These are phyloP conservation scores for Colistium nudipinnis DNA, from an alignment of 2,113 vertebrate species.

Conservation along the genomic window DNA sequence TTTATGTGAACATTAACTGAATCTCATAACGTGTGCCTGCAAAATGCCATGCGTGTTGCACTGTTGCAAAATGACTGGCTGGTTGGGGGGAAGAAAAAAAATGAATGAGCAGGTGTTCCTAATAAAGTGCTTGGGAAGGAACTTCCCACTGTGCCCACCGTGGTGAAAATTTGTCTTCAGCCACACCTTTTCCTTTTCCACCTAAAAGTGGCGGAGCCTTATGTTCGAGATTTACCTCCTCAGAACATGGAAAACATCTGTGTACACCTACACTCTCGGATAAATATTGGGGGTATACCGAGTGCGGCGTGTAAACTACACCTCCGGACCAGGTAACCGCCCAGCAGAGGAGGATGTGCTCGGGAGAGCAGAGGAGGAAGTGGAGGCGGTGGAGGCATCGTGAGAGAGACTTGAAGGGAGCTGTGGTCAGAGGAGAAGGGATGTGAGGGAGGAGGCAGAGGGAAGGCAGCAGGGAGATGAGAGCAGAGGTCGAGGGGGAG, in stretches of 20 bases:
- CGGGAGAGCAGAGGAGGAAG: not conserved
- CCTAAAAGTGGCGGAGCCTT: not conserved
- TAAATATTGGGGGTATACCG: not conserved
- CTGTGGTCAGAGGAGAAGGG: not conserved
- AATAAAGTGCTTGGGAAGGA: not conserved
- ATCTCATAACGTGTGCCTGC: not conserved
- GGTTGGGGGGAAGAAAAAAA: not conserved
- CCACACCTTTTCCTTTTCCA: not conserved
- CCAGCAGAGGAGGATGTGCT: not conserved
- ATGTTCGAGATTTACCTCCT: not conserved
- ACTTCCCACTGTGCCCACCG: not conserved
- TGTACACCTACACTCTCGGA: not conserved
- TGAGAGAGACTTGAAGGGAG: not conserved
- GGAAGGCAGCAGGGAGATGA: not conserved
- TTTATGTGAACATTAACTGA: not conserved
- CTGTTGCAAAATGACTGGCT: not conserved
- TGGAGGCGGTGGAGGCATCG: not conserved
- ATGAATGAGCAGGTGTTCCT: not conserved
- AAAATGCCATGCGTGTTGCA: not conserved
- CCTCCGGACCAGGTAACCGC: not conserved
- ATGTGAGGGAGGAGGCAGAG: not conserved
- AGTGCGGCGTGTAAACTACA: not conserved
- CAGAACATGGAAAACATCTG: slow-evolving; percentile 16
- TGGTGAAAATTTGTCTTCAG: not conserved
- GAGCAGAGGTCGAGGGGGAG: not conserved